phyloP scores from a whole-genome alignment of 2,888 invertebrate genomes.

The Orthosia cruda region DNA sequence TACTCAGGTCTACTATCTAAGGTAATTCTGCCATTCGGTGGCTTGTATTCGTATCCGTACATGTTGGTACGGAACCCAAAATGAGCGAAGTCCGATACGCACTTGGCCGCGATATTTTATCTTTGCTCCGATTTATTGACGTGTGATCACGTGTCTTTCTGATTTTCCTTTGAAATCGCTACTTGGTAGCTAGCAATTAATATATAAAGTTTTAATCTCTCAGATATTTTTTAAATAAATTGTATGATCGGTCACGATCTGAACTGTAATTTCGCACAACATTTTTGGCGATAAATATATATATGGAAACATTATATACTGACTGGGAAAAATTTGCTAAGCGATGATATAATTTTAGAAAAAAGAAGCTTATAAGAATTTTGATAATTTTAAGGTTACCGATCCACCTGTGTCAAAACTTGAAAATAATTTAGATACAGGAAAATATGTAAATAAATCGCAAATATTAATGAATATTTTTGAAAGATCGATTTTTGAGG shows the following conservation, averaged over 20 bases:
- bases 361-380: not conserved
- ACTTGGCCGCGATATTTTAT: not conserved
- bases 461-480: conserved; percentile 1
- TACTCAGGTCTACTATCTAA: too few species aligned
- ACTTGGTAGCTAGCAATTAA: conserved; percentile 33
- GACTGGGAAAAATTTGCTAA: not conserved
- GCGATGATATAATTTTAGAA: too few species aligned
- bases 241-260: conserved; percentile 32
- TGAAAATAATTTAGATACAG: not conserved
- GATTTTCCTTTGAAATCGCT: conserved; percentile 19
- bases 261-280: conserved; percentile 8
- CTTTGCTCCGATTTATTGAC: conserved; percentile 33
- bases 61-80: too few species aligned
- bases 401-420: not conserved
- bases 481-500: conserved; percentile 34
- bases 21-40: too few species aligned
- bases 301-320: not conserved
- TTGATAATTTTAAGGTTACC: not conserved
- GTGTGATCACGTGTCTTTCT: conserved; percentile 8
- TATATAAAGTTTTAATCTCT: not conserved
- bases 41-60: too few species aligned
- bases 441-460: conserved; percentile 12
- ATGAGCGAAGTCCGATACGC: too few species aligned
- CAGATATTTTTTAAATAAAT: conserved; percentile 29
- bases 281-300: not conserved